A percentile compares a stretch with the other conserved stretches of the same genome.
phyloP scores from a whole-genome alignment of 2,888 invertebrate species.

The Philopedon plagiatum region DNA sequence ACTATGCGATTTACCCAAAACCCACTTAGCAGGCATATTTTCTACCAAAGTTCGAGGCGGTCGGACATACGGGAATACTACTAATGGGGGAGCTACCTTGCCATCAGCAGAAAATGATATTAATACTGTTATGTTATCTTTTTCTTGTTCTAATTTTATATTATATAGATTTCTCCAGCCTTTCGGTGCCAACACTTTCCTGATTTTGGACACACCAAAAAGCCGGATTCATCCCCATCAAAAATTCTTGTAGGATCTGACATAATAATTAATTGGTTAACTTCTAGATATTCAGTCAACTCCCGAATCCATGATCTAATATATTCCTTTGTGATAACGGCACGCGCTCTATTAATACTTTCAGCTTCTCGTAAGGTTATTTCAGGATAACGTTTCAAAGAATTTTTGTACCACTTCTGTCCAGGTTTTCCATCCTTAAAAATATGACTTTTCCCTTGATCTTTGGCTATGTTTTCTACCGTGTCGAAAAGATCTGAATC shows the following conservation, averaged over 20 bases:
- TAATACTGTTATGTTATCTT: constrained; percentile 47
- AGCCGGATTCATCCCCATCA: constrained; percentile 40
- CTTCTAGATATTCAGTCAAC: constrained; percentile 17
- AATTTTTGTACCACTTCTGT: constrained; percentile 57
- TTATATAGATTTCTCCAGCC: constrained; percentile 29
- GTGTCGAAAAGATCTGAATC: constrained; percentile 56
- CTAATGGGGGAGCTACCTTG: constrained; percentile 32
- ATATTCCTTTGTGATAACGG: constrained; percentile 30
- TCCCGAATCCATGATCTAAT: constrained; percentile 37
- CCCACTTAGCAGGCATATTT: constrained; percentile 40
- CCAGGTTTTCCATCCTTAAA: constrained; percentile 44
- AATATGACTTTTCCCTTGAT: constrained; percentile 14
- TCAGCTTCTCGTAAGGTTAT: constrained; percentile 49
- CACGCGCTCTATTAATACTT: constrained; percentile 43
- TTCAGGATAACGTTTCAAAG: constrained; percentile 57
- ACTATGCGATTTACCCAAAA: constrained; percentile 47
- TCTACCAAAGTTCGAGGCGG: constrained; percentile 39
- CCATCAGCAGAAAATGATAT: constrained; percentile 41
- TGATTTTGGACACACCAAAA: constrained; percentile 39
- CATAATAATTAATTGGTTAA: constrained; percentile 29
- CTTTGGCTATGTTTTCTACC: constrained; percentile 54
- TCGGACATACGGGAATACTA: constrained; percentile 45
- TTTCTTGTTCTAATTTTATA: constrained; percentile 36
- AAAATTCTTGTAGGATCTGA: constrained; percentile 39
- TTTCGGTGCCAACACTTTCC: constrained; percentile 43